Base-by-base conservation (phyloP, 2,797 vertebrate genomes). In the Allenopithecus nigroviridis region DNA sequence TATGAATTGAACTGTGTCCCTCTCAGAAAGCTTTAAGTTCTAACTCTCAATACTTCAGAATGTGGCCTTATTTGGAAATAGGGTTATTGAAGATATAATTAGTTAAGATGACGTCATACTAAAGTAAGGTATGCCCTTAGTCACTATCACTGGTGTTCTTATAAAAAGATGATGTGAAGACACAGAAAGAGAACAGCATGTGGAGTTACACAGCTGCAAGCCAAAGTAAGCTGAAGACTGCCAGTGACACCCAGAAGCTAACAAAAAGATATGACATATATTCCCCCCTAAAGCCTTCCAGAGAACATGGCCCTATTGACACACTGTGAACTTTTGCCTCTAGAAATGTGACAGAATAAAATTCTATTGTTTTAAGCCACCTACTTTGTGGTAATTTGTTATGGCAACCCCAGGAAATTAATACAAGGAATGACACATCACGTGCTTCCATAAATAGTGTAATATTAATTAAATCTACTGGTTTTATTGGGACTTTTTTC, bases 401-500 rank as follows among this genome's bases (percentile, higher is more conserved):
- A 46, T 4, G 36, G 48, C 28, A 87, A 22, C 4, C 26, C n/a
- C 50, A 61, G 36, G 39, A 75, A 93, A 61, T 30, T 14, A 74
- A 91, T 5, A 81, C 6, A 91, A 36, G 12, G 26, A 79, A 13
- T 33, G 19, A 33, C 57, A 30, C 1, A 89, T 53, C 33, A 41
- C 36, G 53, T 39, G 9, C 59, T 28, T 61, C 57, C 64, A 79
- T 53, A 30, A 75, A 36, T 3, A 92, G 70, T n/a, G 43, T 9
- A 81, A 17, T 43, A 74, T 24, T 16, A 95, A 64, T 89, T 78
- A 89, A 72, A 93, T 33, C 28, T 68, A 64, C 30, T 59, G 41
- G 59, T 39, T 92, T 86, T 86, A 84, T 61, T 70, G 11, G 59
- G 30, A 88, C 11, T 17, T 55, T 93, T 94, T 85, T 83, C 3